A percentile compares a stretch with the other conserved stretches of the same genome.
These are phyloP conservation scores for Coregonus clupeaformis DNA, from an alignment of 2,113 vertebrate species.

Conservation along the genomic window DNA sequence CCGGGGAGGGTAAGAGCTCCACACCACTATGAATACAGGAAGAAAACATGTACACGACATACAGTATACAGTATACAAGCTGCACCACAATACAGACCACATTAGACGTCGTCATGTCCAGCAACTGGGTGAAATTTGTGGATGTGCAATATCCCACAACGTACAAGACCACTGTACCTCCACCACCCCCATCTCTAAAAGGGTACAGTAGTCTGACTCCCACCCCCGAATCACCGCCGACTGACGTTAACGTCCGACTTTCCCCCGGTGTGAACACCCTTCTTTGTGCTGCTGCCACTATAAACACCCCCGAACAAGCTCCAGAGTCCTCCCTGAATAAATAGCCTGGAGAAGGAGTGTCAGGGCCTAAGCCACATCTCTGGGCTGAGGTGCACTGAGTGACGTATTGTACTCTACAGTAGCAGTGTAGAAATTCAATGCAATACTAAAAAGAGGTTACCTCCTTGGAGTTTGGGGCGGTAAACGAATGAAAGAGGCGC, in stretches of 20 bases:
- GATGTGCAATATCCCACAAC: not conserved
- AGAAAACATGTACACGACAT: too few relatives aligned
- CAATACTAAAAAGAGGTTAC: conserved; percentile 31
- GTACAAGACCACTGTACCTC: conserved; percentile 2
- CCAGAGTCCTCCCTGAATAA: conserved; percentile 58
- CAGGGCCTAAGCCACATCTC: conserved; percentile 46
- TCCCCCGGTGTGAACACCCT: conserved; percentile 37
- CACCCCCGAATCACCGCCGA: conserved; percentile 4
- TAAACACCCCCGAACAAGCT: conserved; percentile 54
- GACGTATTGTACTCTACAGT: conserved; percentile 38
- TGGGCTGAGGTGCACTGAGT: conserved; percentile 24
- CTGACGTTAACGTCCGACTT: conserved; percentile 33
- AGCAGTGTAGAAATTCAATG: conserved; percentile 22
- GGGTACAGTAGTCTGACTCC: conserved; percentile 32
- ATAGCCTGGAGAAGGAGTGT: conserved; percentile 34
- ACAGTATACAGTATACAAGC: too few relatives aligned
- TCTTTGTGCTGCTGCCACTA: conserved; percentile 54
- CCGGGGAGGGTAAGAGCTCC: conserved; percentile 84
- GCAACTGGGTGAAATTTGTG: too few relatives aligned
- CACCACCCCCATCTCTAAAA: conserved; percentile 41
- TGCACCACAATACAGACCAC: too few relatives aligned
- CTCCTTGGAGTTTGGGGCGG: not conserved
- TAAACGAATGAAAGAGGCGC: conserved; percentile 51
- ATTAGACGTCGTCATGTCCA: too few relatives aligned
- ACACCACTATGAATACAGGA: too few relatives aligned